phyloP scores from a whole-genome alignment of 1,140 invertebrate species.

The Anadara kagoshimensis region DNA sequence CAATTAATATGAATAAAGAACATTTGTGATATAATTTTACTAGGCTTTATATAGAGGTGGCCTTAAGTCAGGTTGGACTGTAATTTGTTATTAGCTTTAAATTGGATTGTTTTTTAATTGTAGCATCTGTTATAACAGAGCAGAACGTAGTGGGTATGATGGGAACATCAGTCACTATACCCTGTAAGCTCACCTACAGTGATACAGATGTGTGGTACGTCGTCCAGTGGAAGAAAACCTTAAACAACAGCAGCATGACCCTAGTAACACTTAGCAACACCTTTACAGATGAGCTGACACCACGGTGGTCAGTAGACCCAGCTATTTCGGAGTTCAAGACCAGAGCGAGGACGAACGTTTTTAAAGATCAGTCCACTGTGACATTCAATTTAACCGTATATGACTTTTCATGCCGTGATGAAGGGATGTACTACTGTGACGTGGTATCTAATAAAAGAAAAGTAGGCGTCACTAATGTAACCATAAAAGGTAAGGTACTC shows the following conservation, averaged over 20 bases:
- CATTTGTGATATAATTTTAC: too few relatives aligned
- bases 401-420: slow-evolving; percentile 15
- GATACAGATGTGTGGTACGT: slow-evolving; percentile 2
- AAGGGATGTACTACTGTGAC: slow-evolving; percentile 3
- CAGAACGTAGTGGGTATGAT: slow-evolving; percentile 1
- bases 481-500: slow-evolving; percentile 6
- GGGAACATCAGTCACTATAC: slow-evolving; percentile 8
- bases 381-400: neutral
- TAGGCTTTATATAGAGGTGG: too few relatives aligned
- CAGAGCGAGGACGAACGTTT: slow-evolving; percentile 10
- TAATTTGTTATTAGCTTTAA: too few relatives aligned
- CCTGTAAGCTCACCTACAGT: neutral
- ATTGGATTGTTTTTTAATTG: neutral
- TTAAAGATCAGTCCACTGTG: neutral
- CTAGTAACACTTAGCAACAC: slow-evolving; percentile 1
- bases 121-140: neutral
- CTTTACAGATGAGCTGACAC: neutral
- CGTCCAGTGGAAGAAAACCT: slow-evolving; percentile 4
- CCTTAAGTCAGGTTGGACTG: too few relatives aligned
- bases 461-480: neutral
- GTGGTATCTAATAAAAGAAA: neutral
- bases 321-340: neutral
- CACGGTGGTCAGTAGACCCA: neutral
- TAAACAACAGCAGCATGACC: neutral
- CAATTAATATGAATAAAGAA: too few relatives aligned